These are phyloP conservation scores for Lepidurus arcticus DNA, from an alignment of 1,140 invertebrate genomes.

Conservation along the genomic window DNA sequence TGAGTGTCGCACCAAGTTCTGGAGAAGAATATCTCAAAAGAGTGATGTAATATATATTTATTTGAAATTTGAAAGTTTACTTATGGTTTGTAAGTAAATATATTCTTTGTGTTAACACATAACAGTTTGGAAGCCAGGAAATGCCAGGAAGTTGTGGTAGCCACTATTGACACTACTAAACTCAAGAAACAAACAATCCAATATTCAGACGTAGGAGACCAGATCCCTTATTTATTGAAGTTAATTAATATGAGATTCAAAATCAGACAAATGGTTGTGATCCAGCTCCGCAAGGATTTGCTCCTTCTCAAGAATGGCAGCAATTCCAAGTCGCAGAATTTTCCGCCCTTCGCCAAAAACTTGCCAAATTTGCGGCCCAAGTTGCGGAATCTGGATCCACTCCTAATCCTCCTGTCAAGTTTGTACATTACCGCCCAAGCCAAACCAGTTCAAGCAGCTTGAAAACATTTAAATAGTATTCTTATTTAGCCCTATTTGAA, in stretches of 20 bases:
- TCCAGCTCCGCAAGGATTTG: slow-evolving; percentile 47
- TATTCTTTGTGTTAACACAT: background rate
- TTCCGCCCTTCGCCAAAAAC: slow-evolving; percentile 44
- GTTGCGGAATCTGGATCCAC: slow-evolving; percentile 33
- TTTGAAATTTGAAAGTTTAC: slow-evolving; percentile 29
- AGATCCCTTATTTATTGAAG: background rate
- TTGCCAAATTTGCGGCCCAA: slow-evolving; percentile 38
- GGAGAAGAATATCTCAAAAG: slow-evolving; percentile 54
- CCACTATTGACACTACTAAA: slow-evolving; percentile 46
- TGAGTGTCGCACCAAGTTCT: slow-evolving; percentile 48
- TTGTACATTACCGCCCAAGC: slow-evolving; percentile 30
- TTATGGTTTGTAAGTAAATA: background rate
- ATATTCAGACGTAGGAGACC: slow-evolving; percentile 38
- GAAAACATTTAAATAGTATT: slow-evolving; percentile 36
- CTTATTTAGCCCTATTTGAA: slow-evolving; percentile 39
- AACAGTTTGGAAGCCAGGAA: slow-evolving; percentile 51
- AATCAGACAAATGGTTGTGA: slow-evolving; percentile 44
- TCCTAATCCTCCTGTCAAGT: slow-evolving; percentile 34
- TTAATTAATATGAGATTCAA: slow-evolving; percentile 36
- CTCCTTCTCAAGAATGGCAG: slow-evolving; percentile 49
- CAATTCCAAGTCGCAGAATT: slow-evolving; percentile 51
- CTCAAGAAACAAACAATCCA: slow-evolving; percentile 45
- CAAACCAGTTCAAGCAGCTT: slow-evolving; percentile 36
- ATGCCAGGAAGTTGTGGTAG: slow-evolving; percentile 51
- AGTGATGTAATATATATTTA: slow-evolving; percentile 47